Base-by-base conservation (phyloP, 2,797 vertebrate genomes). In the Fistularia tabacaria region DNA sequence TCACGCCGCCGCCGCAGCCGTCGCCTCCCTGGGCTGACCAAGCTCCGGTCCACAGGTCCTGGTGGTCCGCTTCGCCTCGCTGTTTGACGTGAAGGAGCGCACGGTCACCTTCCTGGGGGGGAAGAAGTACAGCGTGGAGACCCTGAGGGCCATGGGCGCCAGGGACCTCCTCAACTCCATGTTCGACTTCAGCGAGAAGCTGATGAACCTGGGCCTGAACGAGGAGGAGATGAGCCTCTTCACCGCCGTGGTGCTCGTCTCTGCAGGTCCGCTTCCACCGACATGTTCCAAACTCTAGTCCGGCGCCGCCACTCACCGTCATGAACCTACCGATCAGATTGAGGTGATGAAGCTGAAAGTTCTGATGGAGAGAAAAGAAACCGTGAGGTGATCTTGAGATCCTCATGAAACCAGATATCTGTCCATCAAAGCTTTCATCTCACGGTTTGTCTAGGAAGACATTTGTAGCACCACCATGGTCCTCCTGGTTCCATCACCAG, bases 101-200 rank as follows among this genome's bases (percentile, higher is more conserved):
- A 98, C 94, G 0, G 94, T 99, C 73, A 98, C 93, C 69, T 99
- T 99, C 86, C 90, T 97, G 66, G 96, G 95, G 49, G 97, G 96
- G 42, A 94, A 93, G 77, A 92, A 92, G 62, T 98, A 96, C 80
- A 94, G 93, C 41, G 89, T 99, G 37, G 94, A 96, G 77, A 90
- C 92, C 44, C 77, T 99, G 43, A 92, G 90, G 61, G 91, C 92
- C 0, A 92, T 97, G 83, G 96, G 96, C 49, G 94, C 96, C 9
- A 94, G 96, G 37, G 95, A 98, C 76, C 92, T 99, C 59, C 94
- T 99, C 65, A 93, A 91, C 82, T 95, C 96, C 39, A 98, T 98
- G 93, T 97, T 96, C 68, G 96, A 99, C 68, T 99, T 99, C 74
- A 99, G 95, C 46, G 96, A 98, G 86, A 99, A 98, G 76, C 92